Evolutionary conservation across 2,888 invertebrate genomes (phyloP).

Genomic region (Palloptera scutellata): DNA sequence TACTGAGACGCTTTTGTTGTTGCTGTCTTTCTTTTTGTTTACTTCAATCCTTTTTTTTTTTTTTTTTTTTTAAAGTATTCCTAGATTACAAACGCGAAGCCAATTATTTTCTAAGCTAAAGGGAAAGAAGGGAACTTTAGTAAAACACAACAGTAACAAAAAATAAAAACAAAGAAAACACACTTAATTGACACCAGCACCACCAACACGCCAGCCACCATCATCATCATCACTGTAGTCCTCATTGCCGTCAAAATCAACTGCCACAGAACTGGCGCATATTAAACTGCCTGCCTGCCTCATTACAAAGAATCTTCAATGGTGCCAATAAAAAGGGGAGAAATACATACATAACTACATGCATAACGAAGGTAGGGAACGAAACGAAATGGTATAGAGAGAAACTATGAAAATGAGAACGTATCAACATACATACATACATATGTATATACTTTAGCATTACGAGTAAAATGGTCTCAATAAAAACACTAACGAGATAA

Average conservation of each 20-base stretch:
- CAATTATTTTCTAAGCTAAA: conserved; percentile 48
- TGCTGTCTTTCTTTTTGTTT: not conserved
- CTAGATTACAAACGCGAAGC: conserved; percentile 17
- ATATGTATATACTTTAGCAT: conserved; percentile 40
- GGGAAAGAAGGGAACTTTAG: conserved; percentile 30
- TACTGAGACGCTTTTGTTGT: conserved; percentile 34
- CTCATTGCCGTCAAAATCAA: conserved; percentile 44
- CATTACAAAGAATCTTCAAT: conserved; percentile 14
- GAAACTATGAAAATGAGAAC: not conserved
- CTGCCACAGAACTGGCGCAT: conserved; percentile 6
- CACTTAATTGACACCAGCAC: conserved; percentile 8
- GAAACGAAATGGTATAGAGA: conserved; percentile 29
- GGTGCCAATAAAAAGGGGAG: conserved; percentile 23
- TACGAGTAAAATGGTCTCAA: conserved; percentile 40
- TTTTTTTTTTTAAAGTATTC: not conserved
- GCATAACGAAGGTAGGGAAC: conserved; percentile 20
- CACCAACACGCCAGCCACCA: conserved; percentile 15
- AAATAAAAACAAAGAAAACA: too few relatives aligned
- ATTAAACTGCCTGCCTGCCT: not conserved
- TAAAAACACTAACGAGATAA: conserved; percentile 53
- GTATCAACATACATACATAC: not conserved
- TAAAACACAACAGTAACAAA: not conserved
- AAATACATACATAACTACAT: not conserved
- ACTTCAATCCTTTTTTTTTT: not conserved
- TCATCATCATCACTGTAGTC: conserved; percentile 35